Evolutionary conservation across 2,113 vertebrate species (phyloP).

Genomic region (Sminthopsis crassicaudata): DNA sequence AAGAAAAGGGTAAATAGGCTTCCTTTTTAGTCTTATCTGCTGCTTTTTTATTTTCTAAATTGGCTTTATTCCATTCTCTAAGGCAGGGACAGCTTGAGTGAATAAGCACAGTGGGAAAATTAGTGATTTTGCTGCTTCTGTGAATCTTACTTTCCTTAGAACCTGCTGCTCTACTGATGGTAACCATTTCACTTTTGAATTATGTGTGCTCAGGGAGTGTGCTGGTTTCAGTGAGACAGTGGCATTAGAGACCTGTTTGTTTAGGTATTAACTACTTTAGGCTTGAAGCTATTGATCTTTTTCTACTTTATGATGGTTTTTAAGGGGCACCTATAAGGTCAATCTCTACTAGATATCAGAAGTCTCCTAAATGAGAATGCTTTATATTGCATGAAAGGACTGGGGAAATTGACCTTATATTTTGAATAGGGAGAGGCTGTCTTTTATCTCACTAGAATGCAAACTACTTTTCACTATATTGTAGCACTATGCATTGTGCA

Average conservation of each 20-base stretch:
- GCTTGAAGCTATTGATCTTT: neutral
- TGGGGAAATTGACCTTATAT: neutral
- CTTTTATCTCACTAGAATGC: neutral
- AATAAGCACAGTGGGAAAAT: slow-evolving; percentile 1
- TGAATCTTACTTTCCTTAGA: neutral
- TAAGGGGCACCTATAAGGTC: neutral
- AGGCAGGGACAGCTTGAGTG: neutral
- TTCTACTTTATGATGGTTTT: neutral
- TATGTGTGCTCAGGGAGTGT: neutral
- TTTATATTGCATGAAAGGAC: neutral
- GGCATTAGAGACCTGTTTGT: neutral
- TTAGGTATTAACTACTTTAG: neutral
- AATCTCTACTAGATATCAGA: neutral
- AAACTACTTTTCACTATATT: neutral
- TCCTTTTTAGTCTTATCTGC: neutral
- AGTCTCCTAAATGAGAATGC: neutral
- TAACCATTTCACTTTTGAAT: neutral
- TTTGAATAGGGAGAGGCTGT: neutral
- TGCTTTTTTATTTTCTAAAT: slow-evolving; percentile 4
- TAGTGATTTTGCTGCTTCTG: neutral
- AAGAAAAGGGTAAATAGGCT: neutral
- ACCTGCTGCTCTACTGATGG: neutral
- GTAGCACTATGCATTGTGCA: neutral
- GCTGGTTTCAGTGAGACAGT: neutral
- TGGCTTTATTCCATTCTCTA: neutral